A percentile compares a stretch with the other conserved stretches of the same genome.
Evolutionary conservation across 2,797 vertebrate genomes (phyloP).

Genomic region (Phataginus tetradactyla): DNA sequence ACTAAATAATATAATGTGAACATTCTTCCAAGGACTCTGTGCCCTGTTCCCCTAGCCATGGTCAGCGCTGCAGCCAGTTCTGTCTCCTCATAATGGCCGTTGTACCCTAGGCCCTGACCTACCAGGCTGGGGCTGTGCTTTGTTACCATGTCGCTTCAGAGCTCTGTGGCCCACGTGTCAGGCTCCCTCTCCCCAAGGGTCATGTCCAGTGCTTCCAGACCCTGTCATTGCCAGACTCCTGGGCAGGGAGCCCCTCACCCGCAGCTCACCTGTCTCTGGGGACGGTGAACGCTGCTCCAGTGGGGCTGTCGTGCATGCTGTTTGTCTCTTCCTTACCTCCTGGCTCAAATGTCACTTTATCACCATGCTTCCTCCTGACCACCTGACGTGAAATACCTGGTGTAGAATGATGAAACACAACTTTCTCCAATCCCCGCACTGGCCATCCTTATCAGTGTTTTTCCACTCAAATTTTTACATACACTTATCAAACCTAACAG

Average conservation of each 20-base stretch:
- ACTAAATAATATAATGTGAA: neutral
- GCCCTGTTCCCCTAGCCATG: rapidly evolving
- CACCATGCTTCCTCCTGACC: neutral
- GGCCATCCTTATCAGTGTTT: neutral
- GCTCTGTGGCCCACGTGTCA: neutral
- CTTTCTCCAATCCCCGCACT: too few species aligned
- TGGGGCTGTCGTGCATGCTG: neutral
- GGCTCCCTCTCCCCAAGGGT: neutral
- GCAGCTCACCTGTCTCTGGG: neutral
- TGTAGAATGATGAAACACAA: neutral
- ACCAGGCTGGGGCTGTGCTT: neutral
- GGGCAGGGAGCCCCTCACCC: neutral
- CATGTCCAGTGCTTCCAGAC: neutral
- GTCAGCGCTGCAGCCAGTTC: neutral
- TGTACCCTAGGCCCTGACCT: neutral
- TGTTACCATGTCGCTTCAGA: too few species aligned
- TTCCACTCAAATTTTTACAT: neutral
- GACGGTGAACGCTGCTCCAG: rapidly evolving
- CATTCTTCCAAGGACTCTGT: neutral
- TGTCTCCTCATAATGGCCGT: rapidly evolving
- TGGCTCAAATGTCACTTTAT: neutral
- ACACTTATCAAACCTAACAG: neutral
- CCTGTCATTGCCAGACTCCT: neutral
- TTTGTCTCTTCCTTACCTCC: neutral
- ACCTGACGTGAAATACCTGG: neutral